Conservation (phyloP, 1,140 invertebrate genomes). For the Microplitis mediator region DNA sequence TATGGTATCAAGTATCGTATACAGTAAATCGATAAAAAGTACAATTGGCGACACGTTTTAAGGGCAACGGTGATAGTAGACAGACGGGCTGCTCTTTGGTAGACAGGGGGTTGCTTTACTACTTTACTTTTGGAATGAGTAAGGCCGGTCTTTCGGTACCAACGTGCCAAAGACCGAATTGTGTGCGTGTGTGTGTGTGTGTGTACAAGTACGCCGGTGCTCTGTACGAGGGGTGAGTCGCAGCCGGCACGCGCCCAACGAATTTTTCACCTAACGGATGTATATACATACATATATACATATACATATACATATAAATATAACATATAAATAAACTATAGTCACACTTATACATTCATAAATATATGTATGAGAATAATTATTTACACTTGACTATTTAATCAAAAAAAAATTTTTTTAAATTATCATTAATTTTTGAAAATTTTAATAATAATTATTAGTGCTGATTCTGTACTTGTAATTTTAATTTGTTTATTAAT, state of each 20-base stretch:
- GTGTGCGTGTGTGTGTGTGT: background rate
- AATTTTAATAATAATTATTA: too few species aligned
- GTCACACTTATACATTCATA: background rate
- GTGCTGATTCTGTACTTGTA: too few species aligned
- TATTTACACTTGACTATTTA: background rate
- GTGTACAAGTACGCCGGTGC: background rate
- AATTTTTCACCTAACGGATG: slow-evolving; percentile 53
- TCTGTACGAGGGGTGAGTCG: slow-evolving; percentile 43
- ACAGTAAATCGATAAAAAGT: slow-evolving; percentile 3
- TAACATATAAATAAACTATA: background rate
- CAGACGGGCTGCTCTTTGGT: background rate
- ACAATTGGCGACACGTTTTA: slow-evolving; percentile 20
- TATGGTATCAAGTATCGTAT: background rate
- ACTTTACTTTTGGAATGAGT: slow-evolving; percentile 1
- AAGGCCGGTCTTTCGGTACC: slow-evolving; percentile 22
- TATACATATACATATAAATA: background rate
- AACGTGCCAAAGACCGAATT: slow-evolving; percentile 12
- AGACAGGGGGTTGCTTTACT: slow-evolving; percentile 25
- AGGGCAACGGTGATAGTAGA: background rate
- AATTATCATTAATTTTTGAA: too few species aligned
- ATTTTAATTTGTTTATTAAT: too few species aligned
- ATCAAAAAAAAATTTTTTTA: background rate
- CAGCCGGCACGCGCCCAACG: slow-evolving; percentile 53
- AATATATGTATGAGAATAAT: background rate
- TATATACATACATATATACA: background rate